These are phyloP conservation scores for Invenusta paracnida DNA, from an alignment of 2,888 invertebrate species.

Conservation along the genomic window DNA sequence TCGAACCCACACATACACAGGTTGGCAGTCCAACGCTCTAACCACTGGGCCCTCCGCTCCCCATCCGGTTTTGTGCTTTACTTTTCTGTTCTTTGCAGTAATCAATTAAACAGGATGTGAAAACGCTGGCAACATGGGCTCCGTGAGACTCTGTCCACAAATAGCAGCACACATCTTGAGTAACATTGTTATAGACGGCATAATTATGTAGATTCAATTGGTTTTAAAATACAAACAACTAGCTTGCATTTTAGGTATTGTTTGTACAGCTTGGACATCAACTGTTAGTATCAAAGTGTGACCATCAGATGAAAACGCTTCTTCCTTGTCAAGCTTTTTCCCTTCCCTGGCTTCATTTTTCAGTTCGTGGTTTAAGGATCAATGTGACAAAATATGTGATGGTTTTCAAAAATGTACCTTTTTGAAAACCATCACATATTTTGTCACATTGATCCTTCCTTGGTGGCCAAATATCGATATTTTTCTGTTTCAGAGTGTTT, in stretches of 20 bases:
- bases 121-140: background rate
- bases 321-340: background rate
- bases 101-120: no score
- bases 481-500: background rate
- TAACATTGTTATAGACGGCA: background rate
- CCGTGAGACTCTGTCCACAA: background rate
- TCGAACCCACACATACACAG: no score
- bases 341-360: background rate
- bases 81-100: background rate
- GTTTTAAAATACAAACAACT: constrained; percentile 27
- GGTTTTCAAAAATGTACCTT: background rate
- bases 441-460: constrained; percentile 9
- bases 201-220: constrained; percentile 21
- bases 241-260: background rate
- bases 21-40: no score
- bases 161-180: background rate
- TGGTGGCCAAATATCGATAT: background rate
- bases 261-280: constrained; percentile 6
- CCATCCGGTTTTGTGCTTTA: no score
- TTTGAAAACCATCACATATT: background rate
- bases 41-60: no score
- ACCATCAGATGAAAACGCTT: background rate
- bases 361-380: background rate
- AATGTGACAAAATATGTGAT: background rate
- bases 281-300: background rate